Conservation (phyloP, 2,888 invertebrate species). For the Patella ulyssiponensis region DNA sequence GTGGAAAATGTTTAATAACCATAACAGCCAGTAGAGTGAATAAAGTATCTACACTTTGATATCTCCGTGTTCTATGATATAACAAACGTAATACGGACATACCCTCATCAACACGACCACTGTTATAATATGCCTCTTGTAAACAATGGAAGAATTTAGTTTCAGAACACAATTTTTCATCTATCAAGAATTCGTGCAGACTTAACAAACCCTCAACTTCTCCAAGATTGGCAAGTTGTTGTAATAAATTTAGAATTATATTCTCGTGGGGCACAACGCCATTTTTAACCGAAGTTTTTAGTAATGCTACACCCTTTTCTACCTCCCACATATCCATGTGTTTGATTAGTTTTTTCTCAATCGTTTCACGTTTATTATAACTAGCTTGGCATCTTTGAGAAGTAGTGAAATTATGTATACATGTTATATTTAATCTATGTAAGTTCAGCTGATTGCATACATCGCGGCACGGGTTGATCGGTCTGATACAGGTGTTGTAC, state of each 20-base stretch:
- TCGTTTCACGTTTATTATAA: conserved; percentile 10
- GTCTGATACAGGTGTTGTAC: too few species aligned
- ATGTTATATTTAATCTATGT: too few species aligned
- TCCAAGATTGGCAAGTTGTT: conserved; percentile 44
- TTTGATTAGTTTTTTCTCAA: conserved; percentile 37
- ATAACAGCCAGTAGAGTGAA: conserved; percentile 42
- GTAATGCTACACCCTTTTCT: conserved; percentile 38
- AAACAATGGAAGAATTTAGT: conserved; percentile 37
- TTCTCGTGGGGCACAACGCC: conserved; percentile 32
- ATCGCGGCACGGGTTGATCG: too few species aligned
- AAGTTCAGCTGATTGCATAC: too few species aligned
- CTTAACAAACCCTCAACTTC: conserved; percentile 42
- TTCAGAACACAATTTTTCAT: conserved; percentile 37
- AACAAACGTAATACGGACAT: conserved; percentile 36
- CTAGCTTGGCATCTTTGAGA: background rate
- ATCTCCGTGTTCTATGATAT: conserved; percentile 41
- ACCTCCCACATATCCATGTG: conserved; percentile 46
- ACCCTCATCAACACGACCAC: conserved; percentile 45
- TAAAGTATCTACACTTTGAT: conserved; percentile 39
- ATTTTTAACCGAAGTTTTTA: conserved; percentile 27
- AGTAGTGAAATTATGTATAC: too few species aligned
- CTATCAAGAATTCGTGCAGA: conserved; percentile 40
- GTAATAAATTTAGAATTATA: conserved; percentile 39
- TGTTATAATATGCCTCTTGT: conserved; percentile 46
- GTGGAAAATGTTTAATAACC: conserved; percentile 40